phyloP scores from a whole-genome alignment of 2,113 vertebrate species.

The Engraulis encrasicolus region DNA sequence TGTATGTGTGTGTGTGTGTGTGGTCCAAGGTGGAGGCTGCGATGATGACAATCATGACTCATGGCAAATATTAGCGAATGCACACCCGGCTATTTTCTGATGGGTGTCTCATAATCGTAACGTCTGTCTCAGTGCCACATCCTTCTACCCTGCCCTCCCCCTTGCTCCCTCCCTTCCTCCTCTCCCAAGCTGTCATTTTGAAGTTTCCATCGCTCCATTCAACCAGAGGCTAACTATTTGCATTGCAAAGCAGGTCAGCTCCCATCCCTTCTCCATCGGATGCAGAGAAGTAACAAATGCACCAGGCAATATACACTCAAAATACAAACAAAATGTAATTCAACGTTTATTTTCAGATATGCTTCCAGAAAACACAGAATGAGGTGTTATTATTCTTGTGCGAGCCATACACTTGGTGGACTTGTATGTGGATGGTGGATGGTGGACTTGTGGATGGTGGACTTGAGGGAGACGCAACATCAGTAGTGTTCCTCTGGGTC shows the following conservation, averaged over 20 bases:
- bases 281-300: background rate
- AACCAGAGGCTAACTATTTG: slow-evolving; percentile 1
- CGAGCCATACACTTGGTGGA: no score
- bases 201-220: slow-evolving; percentile 35
- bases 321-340: no score
- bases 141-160: slow-evolving; percentile 39
- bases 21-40: no score
- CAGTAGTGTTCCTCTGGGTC: no score
- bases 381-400: no score
- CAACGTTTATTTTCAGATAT: no score
- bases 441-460: no score
- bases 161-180: slow-evolving; percentile 36
- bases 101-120: background rate
- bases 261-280: background rate
- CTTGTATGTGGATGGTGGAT: no score
- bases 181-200: slow-evolving; percentile 39
- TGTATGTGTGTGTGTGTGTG: no score
- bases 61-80: background rate
- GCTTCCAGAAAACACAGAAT: no score
- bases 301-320: background rate
- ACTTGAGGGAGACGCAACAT: no score
- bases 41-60: background rate
- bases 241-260: background rate
- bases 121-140: background rate
- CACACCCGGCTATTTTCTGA: background rate